Conservation (phyloP, 2,888 invertebrate species). For the Argyresthia goedartella region DNA sequence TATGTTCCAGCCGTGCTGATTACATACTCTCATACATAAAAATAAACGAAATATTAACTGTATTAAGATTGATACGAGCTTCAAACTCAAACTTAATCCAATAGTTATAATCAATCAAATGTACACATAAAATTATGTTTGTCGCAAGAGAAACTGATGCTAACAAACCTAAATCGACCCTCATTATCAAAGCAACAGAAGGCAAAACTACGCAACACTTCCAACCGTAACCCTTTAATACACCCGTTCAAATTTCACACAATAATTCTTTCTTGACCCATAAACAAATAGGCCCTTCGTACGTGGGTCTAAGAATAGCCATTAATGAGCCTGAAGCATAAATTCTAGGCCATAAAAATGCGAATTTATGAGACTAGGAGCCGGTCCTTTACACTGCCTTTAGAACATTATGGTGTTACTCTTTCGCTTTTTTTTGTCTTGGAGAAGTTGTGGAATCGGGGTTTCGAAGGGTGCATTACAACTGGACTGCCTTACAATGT, state of each 20-base stretch:
- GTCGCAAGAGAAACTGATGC: too few species aligned
- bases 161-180: too few species aligned
- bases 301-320: slow-evolving; percentile 46
- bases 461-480: neutral
- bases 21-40: too few species aligned
- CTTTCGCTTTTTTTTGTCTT: slow-evolving; percentile 18
- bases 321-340: slow-evolving; percentile 61
- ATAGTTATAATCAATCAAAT: too few species aligned
- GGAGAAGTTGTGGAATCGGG: neutral
- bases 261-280: slow-evolving; percentile 65
- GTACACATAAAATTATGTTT: too few species aligned
- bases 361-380: slow-evolving; percentile 46
- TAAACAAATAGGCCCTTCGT: slow-evolving; percentile 45
- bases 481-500: slow-evolving; percentile 32
- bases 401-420: slow-evolving; percentile 30
- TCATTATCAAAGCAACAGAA: too few species aligned
- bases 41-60: too few species aligned
- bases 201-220: neutral
- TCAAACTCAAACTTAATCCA: too few species aligned
- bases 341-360: slow-evolving; percentile 66
- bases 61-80: too few species aligned
- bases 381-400: slow-evolving; percentile 53
- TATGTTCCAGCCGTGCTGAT: too few species aligned
- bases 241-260: slow-evolving; percentile 37
- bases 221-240: slow-evolving; percentile 14